Evolutionary conservation across 2,888 invertebrate species (phyloP).

Genomic region (Sussaba pulchella): DNA sequence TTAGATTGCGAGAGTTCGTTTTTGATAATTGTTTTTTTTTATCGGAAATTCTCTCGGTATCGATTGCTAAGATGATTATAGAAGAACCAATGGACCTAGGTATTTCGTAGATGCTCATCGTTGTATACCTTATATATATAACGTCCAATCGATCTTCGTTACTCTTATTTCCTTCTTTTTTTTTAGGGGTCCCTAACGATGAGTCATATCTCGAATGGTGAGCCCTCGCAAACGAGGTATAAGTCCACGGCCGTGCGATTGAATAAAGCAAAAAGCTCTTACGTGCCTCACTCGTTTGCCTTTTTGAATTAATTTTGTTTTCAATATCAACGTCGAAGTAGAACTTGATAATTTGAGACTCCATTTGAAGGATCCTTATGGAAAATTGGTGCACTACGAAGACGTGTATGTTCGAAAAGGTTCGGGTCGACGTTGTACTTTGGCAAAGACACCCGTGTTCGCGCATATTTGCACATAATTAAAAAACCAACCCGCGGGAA

Average conservation of each 20-base stretch:
- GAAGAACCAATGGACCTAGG: background rate
- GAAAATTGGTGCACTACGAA: background rate
- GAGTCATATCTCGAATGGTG: slow-evolving; percentile 46
- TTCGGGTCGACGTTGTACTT: slow-evolving; percentile 17
- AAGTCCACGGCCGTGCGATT: slow-evolving; percentile 35
- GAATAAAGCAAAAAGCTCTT: slow-evolving; percentile 38
- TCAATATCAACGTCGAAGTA: slow-evolving; percentile 15
- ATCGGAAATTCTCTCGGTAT: slow-evolving; percentile 4
- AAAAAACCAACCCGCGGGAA: slow-evolving; percentile 31
- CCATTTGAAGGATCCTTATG: background rate
- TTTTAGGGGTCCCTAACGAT: slow-evolving; percentile 30
- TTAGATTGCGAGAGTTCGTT: background rate
- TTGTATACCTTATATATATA: background rate
- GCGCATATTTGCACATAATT: slow-evolving; percentile 58
- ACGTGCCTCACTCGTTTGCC: slow-evolving; percentile 5
- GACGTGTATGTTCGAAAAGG: slow-evolving; percentile 1
- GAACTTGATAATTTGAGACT: slow-evolving; percentile 7
- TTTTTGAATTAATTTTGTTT: background rate
- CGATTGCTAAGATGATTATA: slow-evolving; percentile 9
- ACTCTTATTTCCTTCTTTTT: background rate
- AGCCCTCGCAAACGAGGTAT: slow-evolving; percentile 16
- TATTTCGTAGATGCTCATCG: slow-evolving; percentile 1
- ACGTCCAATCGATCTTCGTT: slow-evolving; percentile 38
- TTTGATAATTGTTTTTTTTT: slow-evolving; percentile 11
- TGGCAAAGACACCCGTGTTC: slow-evolving; percentile 18